phyloP scores from a whole-genome alignment of 2,113 vertebrate species.

The Oxyruncus cristatus region DNA sequence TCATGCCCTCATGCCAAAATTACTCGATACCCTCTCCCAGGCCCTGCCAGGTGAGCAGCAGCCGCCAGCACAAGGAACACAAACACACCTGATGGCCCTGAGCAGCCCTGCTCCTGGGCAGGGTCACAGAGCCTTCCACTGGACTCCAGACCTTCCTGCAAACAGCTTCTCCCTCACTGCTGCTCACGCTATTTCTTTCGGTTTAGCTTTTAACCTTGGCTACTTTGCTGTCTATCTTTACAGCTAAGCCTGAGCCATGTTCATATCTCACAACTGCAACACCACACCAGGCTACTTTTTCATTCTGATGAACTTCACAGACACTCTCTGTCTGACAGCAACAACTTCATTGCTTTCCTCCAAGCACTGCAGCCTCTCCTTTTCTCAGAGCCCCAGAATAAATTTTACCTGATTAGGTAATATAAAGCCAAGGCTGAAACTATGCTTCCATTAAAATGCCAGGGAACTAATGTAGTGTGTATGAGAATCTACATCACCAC shows the following conservation, averaged over 20 bases:
- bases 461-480: neutral
- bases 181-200: neutral
- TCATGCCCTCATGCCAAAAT: neutral
- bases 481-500: neutral
- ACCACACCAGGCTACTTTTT: neutral
- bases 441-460: neutral
- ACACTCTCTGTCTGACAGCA: neutral
- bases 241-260: neutral
- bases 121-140: rapidly evolving
- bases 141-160: neutral
- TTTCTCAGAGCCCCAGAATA: neutral
- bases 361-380: neutral
- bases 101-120: neutral
- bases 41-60: neutral
- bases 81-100: neutral
- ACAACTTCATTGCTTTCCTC: neutral
- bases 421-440: neutral
- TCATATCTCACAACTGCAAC: neutral
- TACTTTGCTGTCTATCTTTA: neutral
- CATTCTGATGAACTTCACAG: neutral
- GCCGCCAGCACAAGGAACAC: neutral
- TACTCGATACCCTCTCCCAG: too few relatives aligned
- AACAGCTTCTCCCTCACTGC: neutral
- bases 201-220: neutral
- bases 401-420: neutral